phyloP scores from a whole-genome alignment of 1,140 invertebrate species.

The Drosophila grimshawi region DNA sequence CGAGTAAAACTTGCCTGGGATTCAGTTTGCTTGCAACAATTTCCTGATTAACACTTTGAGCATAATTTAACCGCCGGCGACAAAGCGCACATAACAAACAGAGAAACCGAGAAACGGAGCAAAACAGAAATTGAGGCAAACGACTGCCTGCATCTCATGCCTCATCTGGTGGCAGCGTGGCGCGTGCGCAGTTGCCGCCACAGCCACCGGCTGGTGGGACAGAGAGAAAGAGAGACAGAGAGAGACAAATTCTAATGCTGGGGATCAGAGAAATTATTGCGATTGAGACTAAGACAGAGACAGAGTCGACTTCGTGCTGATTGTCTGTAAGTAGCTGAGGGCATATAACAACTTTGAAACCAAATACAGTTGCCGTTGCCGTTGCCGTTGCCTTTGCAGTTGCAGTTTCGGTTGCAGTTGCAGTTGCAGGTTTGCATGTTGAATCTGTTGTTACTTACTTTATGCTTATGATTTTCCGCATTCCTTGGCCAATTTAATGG shows the following conservation, averaged over 20 bases:
- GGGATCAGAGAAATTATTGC: slow-evolving; percentile 64
- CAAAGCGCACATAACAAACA: slow-evolving; percentile 73
- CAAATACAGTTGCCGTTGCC: slow-evolving; percentile 21
- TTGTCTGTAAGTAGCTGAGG: slow-evolving; percentile 81
- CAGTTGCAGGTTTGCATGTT: slow-evolving; percentile 42
- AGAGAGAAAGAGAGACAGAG: neutral
- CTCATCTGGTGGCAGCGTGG: slow-evolving; percentile 37
- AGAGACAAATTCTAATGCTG: slow-evolving; percentile 79
- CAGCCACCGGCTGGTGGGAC: slow-evolving; percentile 12
- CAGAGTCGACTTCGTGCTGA: slow-evolving; percentile 64
- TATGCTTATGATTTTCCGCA: slow-evolving; percentile 70
- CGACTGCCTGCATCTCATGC: slow-evolving; percentile 34
- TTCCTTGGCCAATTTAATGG: slow-evolving; percentile 73
- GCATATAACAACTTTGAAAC: slow-evolving; percentile 56
- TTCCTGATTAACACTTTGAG: slow-evolving; percentile 83
- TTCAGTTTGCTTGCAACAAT: slow-evolving; percentile 45
- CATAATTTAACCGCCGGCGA: slow-evolving; percentile 79
- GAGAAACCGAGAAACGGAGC: slow-evolving; percentile 1
- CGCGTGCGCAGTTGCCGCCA: slow-evolving; percentile 64
- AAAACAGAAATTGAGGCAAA: neutral
- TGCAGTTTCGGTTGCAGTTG: slow-evolving; percentile 27
- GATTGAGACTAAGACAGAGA: slow-evolving; percentile 31
- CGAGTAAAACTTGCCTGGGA: neutral
- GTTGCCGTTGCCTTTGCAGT: slow-evolving; percentile 1
- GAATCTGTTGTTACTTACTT: slow-evolving; percentile 58